Evolutionary conservation across 2,113 vertebrate species (phyloP), one percentile per base, ranked within the genome.

Genomic region (Eublepharis macularius): DNA sequence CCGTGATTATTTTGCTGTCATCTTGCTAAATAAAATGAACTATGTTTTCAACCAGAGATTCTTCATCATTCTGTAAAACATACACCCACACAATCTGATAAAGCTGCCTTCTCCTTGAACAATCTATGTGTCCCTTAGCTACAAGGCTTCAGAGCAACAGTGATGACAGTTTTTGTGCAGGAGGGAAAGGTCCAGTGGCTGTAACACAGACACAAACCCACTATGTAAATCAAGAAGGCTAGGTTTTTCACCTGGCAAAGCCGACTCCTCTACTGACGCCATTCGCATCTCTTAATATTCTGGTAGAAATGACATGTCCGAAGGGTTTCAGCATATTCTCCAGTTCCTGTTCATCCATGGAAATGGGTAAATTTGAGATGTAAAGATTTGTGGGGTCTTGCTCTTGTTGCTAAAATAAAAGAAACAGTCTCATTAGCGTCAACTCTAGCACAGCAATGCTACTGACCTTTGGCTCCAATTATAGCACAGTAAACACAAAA

Each of bases 301-400:
- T 96, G 72, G 98, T 99, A 92, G 98, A 99, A 96, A 99, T 99
- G 92, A 99, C 98, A 60, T 99, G 98, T 92, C 98, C 98, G 75
- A 98, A 98, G 66, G 98, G 98, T 95, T 99, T 99, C 94, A 99
- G 97, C 98, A 99, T 98, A 87, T 98, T 98, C 97, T 99, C 98
- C 94, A 99, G 96, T 93, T 99, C 98, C 95, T 99, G 98, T 91
- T 99, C 98, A 83, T 99, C 98, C 98, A 99, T 99, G 66, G 98
- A 99, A 93, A 99, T 97, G 0, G 98, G 98, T 93, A 99, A 97
- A 95, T 99, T 99, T 93, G 98, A 99, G 96, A 99, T 99, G 96
- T 99, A 99, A 86, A 99, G 97, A 95, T 99, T 99, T 89, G 98
- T 99, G 92, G 98, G 98, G 91, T 99, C 98, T 96, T 99, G 99